These are phyloP conservation scores for Drosophila kikkawai DNA, from an alignment of 1,140 invertebrate genomes.

Conservation along the genomic window DNA sequence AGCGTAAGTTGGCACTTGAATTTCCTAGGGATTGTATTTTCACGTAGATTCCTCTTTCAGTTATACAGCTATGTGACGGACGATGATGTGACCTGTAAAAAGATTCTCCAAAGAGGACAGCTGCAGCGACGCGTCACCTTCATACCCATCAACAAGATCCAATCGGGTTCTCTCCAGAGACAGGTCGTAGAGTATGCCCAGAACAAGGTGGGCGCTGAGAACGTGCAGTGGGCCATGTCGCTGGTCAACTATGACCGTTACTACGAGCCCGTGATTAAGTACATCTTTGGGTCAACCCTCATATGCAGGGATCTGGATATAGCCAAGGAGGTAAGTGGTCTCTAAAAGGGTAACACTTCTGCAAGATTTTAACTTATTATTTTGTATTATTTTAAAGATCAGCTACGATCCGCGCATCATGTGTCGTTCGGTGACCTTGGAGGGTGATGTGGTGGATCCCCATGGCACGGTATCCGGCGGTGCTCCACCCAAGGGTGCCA, in stretches of 20 bases:
- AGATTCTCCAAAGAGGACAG: slow-evolving; percentile 93
- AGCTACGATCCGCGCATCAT: slow-evolving; percentile 92
- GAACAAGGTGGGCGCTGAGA: slow-evolving; percentile 90
- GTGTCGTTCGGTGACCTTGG: slow-evolving; percentile 94
- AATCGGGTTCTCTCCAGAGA: slow-evolving; percentile 87
- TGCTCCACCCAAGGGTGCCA: slow-evolving; percentile 86
- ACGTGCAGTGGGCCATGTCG: slow-evolving; percentile 93
- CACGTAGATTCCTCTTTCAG: slow-evolving; percentile 86
- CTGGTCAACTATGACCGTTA: slow-evolving; percentile 91
- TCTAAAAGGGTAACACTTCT: not conserved
- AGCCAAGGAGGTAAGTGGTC: slow-evolving; percentile 89
- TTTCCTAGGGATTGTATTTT: not conserved
- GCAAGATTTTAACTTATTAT: not conserved
- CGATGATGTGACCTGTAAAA: slow-evolving; percentile 93
- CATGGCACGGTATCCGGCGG: slow-evolving; percentile 95
- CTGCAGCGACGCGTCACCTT: slow-evolving; percentile 92
- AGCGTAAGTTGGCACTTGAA: slow-evolving; percentile 87
- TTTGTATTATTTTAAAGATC: slow-evolving; percentile 61
- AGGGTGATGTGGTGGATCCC: slow-evolving; percentile 97
- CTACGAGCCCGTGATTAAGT: slow-evolving; percentile 92
- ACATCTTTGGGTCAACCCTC: slow-evolving; percentile 94
- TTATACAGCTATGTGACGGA: slow-evolving; percentile 97
- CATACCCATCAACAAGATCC: slow-evolving; percentile 97
- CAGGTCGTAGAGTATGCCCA: slow-evolving; percentile 89
- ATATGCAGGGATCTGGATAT: slow-evolving; percentile 93